These are phyloP conservation scores for Sycophaga agraensis DNA, from an alignment of 1,140 invertebrate genomes.

Conservation along the genomic window DNA sequence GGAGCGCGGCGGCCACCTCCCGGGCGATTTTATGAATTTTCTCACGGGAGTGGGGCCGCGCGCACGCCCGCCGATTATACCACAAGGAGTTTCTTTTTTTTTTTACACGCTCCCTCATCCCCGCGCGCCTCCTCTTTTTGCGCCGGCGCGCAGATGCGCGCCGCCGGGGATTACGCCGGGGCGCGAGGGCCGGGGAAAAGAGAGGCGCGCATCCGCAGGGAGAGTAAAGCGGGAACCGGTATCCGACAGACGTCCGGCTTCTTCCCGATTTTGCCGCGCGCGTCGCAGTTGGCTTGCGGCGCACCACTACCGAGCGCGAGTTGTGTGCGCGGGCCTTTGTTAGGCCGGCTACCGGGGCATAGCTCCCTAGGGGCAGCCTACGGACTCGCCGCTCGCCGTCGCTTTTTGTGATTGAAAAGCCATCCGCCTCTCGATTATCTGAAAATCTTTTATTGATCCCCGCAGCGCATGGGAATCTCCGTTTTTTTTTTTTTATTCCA, in stretches of 20 bases:
- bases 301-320: too few species aligned
- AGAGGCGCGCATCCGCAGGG: neutral
- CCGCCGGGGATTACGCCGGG: conserved; percentile 16
- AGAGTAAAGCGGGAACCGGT: too few species aligned
- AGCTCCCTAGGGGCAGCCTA: too few species aligned
- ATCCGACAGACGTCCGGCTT: conserved; percentile 29
- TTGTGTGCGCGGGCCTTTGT: too few species aligned
- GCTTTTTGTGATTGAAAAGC: too few species aligned
- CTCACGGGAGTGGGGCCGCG: conserved; percentile 12
- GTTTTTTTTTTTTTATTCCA: too few species aligned
- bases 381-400: too few species aligned
- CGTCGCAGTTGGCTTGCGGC: neutral
- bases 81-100: neutral
- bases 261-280: conserved; percentile 10
- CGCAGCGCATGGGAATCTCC: too few species aligned
- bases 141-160: conserved; percentile 26
- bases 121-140: too few species aligned
- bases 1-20: neutral
- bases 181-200: conserved; percentile 18
- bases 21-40: conserved; percentile 23
- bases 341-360: too few species aligned
- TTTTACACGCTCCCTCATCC: conserved; percentile 8
- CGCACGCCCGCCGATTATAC: neutral
- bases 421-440: too few species aligned
- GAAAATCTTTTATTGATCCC: too few species aligned